Percentiles rank a stretch among this genome's conserved stretches.
phyloP scores from a whole-genome alignment of 1,140 invertebrate species.

The Lordiphosa clarofinis region DNA sequence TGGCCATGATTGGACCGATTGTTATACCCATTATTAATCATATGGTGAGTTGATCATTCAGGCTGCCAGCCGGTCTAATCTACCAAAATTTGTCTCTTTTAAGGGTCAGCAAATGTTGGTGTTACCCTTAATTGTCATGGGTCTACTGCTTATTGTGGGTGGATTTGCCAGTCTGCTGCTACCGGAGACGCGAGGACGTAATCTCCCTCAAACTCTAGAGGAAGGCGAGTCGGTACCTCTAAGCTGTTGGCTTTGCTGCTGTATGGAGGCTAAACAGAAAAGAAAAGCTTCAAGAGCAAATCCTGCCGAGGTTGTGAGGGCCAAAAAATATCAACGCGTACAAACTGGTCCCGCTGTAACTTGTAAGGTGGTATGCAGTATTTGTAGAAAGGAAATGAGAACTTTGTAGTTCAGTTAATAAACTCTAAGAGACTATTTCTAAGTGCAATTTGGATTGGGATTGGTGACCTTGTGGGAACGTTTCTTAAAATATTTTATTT shows the following conservation, averaged over 20 bases:
- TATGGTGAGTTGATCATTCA: conserved; percentile 81
- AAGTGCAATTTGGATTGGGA: no score
- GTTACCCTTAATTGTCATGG: conserved; percentile 92
- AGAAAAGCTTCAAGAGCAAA: conserved; percentile 13
- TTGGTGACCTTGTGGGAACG: no score
- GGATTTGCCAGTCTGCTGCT: conserved; percentile 90
- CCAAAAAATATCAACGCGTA: conserved; percentile 37
- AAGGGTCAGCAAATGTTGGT: conserved; percentile 86
- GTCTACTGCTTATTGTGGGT: conserved; percentile 88
- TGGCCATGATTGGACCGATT: conserved; percentile 90
- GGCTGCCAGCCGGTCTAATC: no score
- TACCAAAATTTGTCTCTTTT: neutral
- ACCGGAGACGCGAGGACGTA: conserved; percentile 91
- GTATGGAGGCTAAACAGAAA: conserved; percentile 26
- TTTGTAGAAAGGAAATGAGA: conserved; percentile 72
- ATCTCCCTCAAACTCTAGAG: conserved; percentile 91
- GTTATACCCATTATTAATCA: conserved; percentile 90
- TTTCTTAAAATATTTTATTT: no score
- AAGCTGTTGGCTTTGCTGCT: conserved; percentile 64
- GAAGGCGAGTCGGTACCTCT: conserved; percentile 85
- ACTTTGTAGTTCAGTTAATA: conserved; percentile 39
- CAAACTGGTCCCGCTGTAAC: conserved; percentile 19
- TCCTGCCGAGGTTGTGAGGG: conserved; percentile 13
- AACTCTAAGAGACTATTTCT: neutral
- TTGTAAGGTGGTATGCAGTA: conserved; percentile 61